Conservation (phyloP, 2,113 vertebrate genomes). For the Octodon degus region DNA sequence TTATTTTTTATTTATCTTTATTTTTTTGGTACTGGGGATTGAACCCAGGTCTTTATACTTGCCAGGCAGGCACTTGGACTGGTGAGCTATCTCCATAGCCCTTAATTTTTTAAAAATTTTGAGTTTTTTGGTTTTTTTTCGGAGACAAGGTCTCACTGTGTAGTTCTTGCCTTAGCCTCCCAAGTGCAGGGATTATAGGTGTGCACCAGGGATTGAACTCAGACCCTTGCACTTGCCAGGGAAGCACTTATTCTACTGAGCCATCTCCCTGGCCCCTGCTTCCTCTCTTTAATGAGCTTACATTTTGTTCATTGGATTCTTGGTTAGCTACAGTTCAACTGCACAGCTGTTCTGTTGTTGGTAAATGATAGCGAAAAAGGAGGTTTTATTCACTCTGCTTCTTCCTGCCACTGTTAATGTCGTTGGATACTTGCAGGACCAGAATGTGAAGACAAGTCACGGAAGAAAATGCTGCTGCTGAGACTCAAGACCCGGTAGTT, state of each 20-base stretch:
- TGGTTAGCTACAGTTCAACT: rapidly evolving
- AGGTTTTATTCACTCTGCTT: background rate
- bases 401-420: constrained; percentile 57
- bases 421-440: constrained; percentile 56
- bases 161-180: background rate
- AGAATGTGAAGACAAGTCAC: constrained; percentile 73
- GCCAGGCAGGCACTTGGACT: too few relatives aligned
- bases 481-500: constrained; percentile 46
- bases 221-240: too few relatives aligned
- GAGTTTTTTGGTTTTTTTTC: background rate
- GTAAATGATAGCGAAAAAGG: background rate
- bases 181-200: background rate
- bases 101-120: background rate
- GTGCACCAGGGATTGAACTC: background rate
- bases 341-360: background rate
- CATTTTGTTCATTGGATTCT: background rate
- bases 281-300: background rate
- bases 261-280: too few relatives aligned
- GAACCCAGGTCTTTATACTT: too few relatives aligned
- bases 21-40: too few relatives aligned
- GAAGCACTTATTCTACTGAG: too few relatives aligned
- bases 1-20: too few relatives aligned
- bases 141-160: background rate
- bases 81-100: too few relatives aligned
- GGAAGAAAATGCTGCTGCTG: constrained; percentile 67